Evolutionary conservation across 2,888 invertebrate species (phyloP), one percentile per base, ranked within the genome.

Genomic region (Calameuta filiformis): DNA sequence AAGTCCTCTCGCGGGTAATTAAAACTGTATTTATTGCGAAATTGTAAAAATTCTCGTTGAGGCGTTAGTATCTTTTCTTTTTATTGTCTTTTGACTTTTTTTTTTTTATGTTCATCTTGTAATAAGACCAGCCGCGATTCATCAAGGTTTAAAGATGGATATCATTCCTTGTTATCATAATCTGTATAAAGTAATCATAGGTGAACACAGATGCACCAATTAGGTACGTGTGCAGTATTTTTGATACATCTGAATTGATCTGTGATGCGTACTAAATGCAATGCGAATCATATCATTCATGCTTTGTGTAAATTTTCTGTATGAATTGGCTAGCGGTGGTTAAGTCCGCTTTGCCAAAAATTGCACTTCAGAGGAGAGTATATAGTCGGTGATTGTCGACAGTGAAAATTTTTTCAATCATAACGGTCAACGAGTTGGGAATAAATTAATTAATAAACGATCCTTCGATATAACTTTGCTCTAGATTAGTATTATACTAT

Each of bases 201-300:
- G 69, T 76, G 77, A 79, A 82, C 80, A 79, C 79, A 81, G 78
- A 81, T 81, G 80, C 83, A 83, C 82, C 79, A 78, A 79, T 81
- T 79, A 80, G 76, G 79, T 76, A 82, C 81, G 37, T 68, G 79
- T 82, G 83, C 82, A 79, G 82, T 87, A 86, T 86, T 86, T 87
- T 86, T 87, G 85, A 87, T 87, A 86, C 85, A 82, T 83, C 82
- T 82, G 81, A 85, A 86, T 82, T 83, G 81, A 85, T 83, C 83
- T 85, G 86, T 85, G 85, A 85, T 85, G 87, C 79, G 79, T 79
- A 71, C 71, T 71, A 31, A 34, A 31, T 31, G 15, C 71, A 71
- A n/a, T 34, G 33, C 71, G 33, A 71, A 34, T n/a, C 71, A 71
- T 71, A 71, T 71, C 71, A 31, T 34, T 11, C 31, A 6, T 71